These are phyloP conservation scores for Eulemur macaco DNA, from an alignment of 2,113 vertebrate species.

Conservation along the genomic window DNA sequence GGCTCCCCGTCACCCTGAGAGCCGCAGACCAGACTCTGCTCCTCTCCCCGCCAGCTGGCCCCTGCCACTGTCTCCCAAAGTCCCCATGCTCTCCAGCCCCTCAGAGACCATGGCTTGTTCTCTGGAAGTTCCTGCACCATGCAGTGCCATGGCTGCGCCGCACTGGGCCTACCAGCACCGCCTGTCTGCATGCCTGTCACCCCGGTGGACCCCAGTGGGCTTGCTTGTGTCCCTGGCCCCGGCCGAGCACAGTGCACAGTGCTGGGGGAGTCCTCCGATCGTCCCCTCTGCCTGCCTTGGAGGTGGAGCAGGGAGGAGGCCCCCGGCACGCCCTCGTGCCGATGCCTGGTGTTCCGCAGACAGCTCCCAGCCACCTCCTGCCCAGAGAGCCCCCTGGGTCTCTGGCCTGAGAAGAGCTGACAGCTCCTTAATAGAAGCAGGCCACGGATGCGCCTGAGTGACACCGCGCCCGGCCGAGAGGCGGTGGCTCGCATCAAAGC, in stretches of 20 bases:
- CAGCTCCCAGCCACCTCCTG: background rate
- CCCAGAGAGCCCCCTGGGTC: slow-evolving; percentile 72
- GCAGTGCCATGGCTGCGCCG: background rate
- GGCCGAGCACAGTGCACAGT: background rate
- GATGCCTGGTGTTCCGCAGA: background rate
- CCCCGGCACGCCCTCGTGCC: background rate
- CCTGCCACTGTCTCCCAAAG: too few relatives aligned
- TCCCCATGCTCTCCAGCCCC: background rate
- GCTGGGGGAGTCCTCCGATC: background rate
- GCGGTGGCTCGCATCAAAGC: background rate
- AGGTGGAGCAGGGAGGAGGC: background rate
- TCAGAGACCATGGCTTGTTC: background rate
- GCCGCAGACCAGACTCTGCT: background rate
- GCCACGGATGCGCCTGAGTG: slow-evolving; percentile 77
- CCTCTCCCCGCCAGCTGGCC: background rate
- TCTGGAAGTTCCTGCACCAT: background rate
- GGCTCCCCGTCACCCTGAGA: background rate
- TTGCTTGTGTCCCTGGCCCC: background rate
- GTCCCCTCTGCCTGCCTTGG: background rate
- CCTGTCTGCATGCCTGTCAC: background rate
- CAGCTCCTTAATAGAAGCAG: slow-evolving; percentile 80
- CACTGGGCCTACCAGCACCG: background rate
- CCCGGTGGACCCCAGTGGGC: background rate
- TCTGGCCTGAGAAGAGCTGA: slow-evolving; percentile 76
- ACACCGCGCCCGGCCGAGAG: slow-evolving; percentile 64